phyloP scores from a whole-genome alignment of 2,888 invertebrate species.

The Eubasilissa splendida region DNA sequence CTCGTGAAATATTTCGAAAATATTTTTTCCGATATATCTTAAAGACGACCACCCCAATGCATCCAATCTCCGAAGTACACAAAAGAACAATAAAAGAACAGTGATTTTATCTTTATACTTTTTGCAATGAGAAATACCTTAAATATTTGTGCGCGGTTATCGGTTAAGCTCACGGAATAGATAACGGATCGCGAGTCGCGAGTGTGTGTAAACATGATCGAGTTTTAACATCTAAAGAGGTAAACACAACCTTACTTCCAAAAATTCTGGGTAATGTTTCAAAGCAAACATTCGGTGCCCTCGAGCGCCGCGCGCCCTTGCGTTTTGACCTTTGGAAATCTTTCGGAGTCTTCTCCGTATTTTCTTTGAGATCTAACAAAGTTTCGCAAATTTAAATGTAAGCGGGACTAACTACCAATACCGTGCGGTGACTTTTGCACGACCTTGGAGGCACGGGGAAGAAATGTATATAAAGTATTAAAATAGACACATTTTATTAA shows the following conservation, averaged over 20 bases:
- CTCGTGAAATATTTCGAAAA: neutral
- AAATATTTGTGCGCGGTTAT: constrained; percentile 34
- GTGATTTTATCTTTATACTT: constrained; percentile 29
- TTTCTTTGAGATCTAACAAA: constrained; percentile 11
- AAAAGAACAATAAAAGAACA: constrained; percentile 23
- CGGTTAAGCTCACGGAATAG: constrained; percentile 22
- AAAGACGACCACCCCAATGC: constrained; percentile 7
- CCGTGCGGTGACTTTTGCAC: too few species aligned
- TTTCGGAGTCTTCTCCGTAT: neutral
- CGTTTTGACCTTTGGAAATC: constrained; percentile 12
- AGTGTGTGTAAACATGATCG: constrained; percentile 27
- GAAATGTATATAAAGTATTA: neutral
- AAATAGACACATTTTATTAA: neutral
- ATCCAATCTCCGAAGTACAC: constrained; percentile 33
- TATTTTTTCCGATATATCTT: neutral
- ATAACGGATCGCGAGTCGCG: neutral
- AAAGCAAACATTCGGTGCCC: neutral
- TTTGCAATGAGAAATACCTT: constrained; percentile 14
- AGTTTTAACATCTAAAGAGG: constrained; percentile 22
- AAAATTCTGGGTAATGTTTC: neutral
- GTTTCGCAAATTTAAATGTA: neutral
- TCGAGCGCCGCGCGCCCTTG: neutral
- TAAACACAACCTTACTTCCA: constrained; percentile 24
- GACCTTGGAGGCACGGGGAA: too few species aligned
- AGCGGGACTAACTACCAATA: neutral